Evolutionary conservation across 2,113 vertebrate genomes (phyloP).

Genomic region (Oncorhynchus kisutch): DNA sequence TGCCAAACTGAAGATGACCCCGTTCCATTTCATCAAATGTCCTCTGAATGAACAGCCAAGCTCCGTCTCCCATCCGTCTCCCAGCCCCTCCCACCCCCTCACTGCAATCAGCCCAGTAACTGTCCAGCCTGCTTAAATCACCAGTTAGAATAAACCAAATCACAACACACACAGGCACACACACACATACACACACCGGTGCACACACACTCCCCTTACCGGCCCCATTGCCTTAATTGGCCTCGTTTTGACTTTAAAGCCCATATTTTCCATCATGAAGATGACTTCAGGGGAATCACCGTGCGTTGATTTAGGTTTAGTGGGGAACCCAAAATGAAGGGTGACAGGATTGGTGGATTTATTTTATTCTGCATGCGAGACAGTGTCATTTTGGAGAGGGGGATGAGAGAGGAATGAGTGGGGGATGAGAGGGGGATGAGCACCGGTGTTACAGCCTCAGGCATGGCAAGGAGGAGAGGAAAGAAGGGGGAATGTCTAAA

Average conservation of each 20-base stretch:
- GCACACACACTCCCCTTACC: constrained; percentile 9
- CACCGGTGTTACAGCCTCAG: background rate
- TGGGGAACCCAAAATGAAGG: constrained; percentile 62
- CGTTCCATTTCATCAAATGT: constrained; percentile 78
- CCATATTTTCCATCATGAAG: constrained; percentile 77
- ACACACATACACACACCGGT: constrained; percentile 21
- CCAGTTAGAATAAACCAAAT: constrained; percentile 65
- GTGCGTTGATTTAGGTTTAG: constrained; percentile 51
- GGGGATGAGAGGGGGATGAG: no score
- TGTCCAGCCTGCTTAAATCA: constrained; percentile 72
- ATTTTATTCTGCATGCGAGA: constrained; percentile 74
- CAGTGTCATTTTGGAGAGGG: constrained; percentile 60
- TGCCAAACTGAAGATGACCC: constrained; percentile 74
- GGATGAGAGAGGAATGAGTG: constrained; percentile 13
- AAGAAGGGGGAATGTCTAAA: constrained; percentile 43
- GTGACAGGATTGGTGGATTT: constrained; percentile 71
- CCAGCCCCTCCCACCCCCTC: constrained; percentile 16
- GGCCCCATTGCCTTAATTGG: constrained; percentile 65
- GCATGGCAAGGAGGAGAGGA: constrained; percentile 35
- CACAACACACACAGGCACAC: constrained; percentile 32
- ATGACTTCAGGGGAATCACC: constrained; percentile 70
- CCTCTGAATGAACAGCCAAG: constrained; percentile 67
- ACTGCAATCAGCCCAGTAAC: constrained; percentile 59
- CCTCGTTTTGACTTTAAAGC: constrained; percentile 61
- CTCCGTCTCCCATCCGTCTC: constrained; percentile 51